phyloP scores from a whole-genome alignment of 2,113 vertebrate species.

The Hymenochirus boettgeri region DNA sequence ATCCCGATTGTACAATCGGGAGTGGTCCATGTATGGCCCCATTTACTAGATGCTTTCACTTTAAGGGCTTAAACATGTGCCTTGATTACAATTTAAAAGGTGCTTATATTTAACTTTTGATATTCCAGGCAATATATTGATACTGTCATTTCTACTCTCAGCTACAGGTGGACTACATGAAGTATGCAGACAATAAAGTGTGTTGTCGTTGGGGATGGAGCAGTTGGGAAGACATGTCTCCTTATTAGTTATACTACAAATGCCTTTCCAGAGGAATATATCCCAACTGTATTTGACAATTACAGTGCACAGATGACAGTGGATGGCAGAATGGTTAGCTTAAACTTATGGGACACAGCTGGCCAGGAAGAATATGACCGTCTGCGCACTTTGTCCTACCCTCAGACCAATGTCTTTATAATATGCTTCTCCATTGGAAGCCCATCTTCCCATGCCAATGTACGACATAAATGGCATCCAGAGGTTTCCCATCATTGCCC shows the following conservation, averaged over 20 bases:
- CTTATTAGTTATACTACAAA: constrained; percentile 93
- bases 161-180: constrained; percentile 51
- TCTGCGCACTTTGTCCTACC: constrained; percentile 84
- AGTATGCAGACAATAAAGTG: constrained; percentile 96
- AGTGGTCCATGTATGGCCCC: too few relatives aligned
- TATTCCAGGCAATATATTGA: too few relatives aligned
- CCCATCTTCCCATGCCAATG: constrained; percentile 86
- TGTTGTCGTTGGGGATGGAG: constrained; percentile 88
- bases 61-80: too few relatives aligned
- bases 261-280: constrained; percentile 90
- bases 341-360: constrained; percentile 92
- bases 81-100: too few relatives aligned
- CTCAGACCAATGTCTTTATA: constrained; percentile 87
- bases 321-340: constrained; percentile 85
- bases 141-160: not conserved
- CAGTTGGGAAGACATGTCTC: constrained; percentile 92
- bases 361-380: constrained; percentile 91
- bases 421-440: constrained; percentile 91
- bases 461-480: constrained; percentile 90
- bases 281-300: constrained; percentile 93
- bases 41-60: too few relatives aligned
- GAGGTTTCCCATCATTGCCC: constrained; percentile 92
- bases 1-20: too few relatives aligned
- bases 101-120: too few relatives aligned
- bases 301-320: constrained; percentile 92